Base-by-base conservation (phyloP, 2,797 vertebrate genomes). In the Sebastes oblongus region DNA sequence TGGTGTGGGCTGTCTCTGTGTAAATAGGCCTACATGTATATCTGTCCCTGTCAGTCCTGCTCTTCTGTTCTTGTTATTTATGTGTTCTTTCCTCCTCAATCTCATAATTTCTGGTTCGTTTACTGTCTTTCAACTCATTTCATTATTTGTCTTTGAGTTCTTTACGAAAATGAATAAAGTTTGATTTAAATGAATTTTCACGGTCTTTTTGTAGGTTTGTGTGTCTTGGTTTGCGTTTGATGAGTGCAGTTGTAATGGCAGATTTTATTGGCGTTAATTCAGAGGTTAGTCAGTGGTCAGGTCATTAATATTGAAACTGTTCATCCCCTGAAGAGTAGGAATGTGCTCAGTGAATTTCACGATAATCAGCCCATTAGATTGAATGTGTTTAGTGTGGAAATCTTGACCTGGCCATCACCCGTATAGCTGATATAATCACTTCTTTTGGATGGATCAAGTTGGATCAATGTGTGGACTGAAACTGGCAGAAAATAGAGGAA, bases 81-180 rank as follows among this genome's bases (percentile, higher is more conserved):
- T 75, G 77, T 89, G 54, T 88, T 73, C 34, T 64, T 66, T 66
- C 52, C 80, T 67, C 34, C 4, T 78, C 58, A 7, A 7, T 77
- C 20, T 79, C 46, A 34, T 78, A 2, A 3, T 67, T 34, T 89
- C 72, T 85, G 72, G 54, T 89, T 72, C 68, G 20, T 67, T 84
- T 76, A 66, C 70, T 50, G 80, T 85, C 82, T 81, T 69, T 87
- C 34, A 78, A 64, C 54, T 81, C 58, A 80, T 85, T 81, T 83
- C 78, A 74, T 88, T 75, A 13, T 79, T 79, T 86, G 66, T 92
- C 72, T 86, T 76, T 80, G 82, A 89, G 34, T 80, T 81, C 76
- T 89, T 86, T 89, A 82, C 13, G 12, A 82, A 84, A 50, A 81
- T 72, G 4, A 94, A 93, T 95, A 95, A 95, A 95, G 66, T 88